These are phyloP conservation scores for Oreochromis spilurus DNA, from an alignment of 2,113 vertebrate species.

Conservation along the genomic window DNA sequence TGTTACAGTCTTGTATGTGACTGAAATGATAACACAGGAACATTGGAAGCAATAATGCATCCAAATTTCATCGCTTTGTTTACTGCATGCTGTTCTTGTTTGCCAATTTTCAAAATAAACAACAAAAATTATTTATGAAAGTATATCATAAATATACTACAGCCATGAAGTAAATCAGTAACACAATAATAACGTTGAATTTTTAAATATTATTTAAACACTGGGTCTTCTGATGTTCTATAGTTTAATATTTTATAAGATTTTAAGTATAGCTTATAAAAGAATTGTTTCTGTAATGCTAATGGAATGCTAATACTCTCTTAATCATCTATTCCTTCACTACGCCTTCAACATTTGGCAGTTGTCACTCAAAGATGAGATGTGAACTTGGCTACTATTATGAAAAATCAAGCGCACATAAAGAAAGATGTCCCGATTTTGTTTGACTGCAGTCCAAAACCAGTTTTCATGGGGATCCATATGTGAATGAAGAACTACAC, in stretches of 20 bases:
- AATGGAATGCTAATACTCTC: neutral
- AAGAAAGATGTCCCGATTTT: neutral
- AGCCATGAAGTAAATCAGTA: neutral
- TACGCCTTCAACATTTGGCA: neutral
- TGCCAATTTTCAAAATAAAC: neutral
- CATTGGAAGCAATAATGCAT: neutral
- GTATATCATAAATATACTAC: neutral
- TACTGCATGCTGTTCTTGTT: neutral
- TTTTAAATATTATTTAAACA: neutral
- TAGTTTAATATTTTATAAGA: neutral
- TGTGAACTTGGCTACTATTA: neutral
- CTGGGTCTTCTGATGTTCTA: neutral
- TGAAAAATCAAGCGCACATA: neutral
- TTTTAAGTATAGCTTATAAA: neutral
- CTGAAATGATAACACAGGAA: neutral
- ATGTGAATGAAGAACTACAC: neutral
- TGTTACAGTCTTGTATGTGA: neutral
- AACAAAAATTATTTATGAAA: neutral
- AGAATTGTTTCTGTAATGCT: neutral
- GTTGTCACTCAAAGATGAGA: neutral
- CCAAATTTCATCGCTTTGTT: neutral
- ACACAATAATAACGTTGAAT: neutral
- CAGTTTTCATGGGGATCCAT: neutral
- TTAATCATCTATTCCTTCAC: fast-evolving
- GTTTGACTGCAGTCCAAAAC: neutral